A percentile compares a stretch with the other conserved stretches of the same genome.
Conservation (phyloP, 2,797 vertebrate species). For the Lepidocolaptes lacrymiger region DNA sequence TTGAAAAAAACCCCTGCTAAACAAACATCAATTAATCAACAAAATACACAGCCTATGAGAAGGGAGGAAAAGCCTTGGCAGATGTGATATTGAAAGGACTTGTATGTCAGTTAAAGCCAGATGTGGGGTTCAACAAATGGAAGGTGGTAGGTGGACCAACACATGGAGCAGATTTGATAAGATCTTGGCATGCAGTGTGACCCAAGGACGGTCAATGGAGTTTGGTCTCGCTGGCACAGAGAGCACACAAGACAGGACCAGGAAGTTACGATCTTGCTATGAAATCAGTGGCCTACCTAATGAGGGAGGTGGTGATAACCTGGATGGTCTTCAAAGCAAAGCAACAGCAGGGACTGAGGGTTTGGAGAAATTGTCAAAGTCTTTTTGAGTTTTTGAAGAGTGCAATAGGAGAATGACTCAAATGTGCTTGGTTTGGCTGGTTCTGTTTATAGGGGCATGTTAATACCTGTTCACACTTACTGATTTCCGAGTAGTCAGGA, state of each 20-base stretch:
- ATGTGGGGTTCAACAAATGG: neutral
- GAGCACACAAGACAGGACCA: neutral
- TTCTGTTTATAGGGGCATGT: neutral
- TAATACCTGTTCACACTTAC: neutral
- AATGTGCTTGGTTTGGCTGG: neutral
- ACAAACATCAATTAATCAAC: conserved; percentile 33
- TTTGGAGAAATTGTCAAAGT: neutral
- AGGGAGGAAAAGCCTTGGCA: neutral
- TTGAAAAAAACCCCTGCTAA: neutral
- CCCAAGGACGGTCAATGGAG: neutral
- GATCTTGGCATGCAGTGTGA: neutral
- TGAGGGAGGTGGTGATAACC: neutral
- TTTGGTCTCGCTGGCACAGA: neutral
- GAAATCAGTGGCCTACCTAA: neutral
- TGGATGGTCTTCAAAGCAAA: neutral
- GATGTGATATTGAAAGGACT: neutral
- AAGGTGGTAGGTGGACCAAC: neutral
- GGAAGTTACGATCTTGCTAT: neutral
- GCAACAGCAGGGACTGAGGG: neutral
- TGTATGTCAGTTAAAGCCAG: neutral
- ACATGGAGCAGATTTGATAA: neutral
- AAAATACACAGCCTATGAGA: neutral
- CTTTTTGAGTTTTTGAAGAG: neutral
- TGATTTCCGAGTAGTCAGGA: neutral
- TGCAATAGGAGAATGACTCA: neutral